Evolutionary conservation across 1,140 invertebrate genomes (phyloP).

Genomic region (Ephestia elutella): DNA sequence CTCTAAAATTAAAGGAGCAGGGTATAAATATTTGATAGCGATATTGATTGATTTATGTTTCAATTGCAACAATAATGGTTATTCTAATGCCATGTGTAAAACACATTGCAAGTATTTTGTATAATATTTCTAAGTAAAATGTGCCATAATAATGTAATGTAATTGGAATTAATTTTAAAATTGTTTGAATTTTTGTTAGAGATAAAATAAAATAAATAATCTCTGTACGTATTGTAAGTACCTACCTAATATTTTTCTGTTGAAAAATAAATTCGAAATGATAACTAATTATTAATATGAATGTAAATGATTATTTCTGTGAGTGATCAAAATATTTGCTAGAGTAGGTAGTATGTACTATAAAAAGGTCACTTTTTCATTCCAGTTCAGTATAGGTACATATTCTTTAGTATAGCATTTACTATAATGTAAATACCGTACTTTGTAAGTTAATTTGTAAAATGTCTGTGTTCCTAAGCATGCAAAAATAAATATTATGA

Average conservation of each 20-base stretch:
- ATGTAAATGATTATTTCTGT: no score
- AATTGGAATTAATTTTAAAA: not conserved
- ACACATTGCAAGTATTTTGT: not conserved
- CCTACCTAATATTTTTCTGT: no score
- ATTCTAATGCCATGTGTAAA: not conserved
- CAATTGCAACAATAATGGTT: not conserved
- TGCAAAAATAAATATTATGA: not conserved
- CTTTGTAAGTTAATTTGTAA: not conserved
- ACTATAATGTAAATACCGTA: not conserved
- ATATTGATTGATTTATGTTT: no score
- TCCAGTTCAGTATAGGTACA: not conserved
- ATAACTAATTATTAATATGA: no score
- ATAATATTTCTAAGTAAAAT: not conserved
- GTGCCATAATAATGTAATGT: not conserved
- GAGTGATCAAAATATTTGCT: no score
- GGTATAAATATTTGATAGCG: not conserved
- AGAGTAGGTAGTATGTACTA: no score
- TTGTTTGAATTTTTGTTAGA: no score
- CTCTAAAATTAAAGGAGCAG: not conserved
- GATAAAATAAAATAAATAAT: no score
- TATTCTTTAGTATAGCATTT: not conserved
- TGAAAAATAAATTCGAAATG: no score
- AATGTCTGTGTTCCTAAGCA: not conserved
- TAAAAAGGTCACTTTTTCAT: not conserved
- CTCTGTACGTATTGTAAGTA: no score